phyloP scores from a whole-genome alignment of 2,797 vertebrate species.

The Acridotheres tristis region DNA sequence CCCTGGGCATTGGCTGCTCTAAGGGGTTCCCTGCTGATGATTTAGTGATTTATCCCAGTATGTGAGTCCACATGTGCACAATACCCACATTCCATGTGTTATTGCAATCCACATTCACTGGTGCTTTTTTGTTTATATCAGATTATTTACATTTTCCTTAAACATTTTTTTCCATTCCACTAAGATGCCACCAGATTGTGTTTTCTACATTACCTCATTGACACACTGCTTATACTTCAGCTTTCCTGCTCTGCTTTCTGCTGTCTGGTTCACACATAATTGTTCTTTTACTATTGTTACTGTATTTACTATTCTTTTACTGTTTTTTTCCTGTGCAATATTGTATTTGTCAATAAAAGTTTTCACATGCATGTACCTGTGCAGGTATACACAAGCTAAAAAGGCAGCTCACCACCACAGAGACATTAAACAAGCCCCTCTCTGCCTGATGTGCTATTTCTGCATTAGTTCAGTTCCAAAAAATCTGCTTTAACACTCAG shows the following conservation, averaged over 20 bases:
- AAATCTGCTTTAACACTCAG: neutral
- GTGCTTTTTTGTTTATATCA: neutral
- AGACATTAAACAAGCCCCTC: neutral
- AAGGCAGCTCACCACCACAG: neutral
- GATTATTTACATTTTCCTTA: neutral
- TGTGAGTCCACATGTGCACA: neutral
- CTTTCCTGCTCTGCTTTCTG: neutral
- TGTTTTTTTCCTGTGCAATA: neutral
- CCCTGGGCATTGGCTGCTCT: neutral
- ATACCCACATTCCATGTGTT: neutral
- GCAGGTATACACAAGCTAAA: neutral
- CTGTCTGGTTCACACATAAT: neutral
- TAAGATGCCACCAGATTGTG: neutral
- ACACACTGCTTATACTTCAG: neutral
- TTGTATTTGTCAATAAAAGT: neutral
- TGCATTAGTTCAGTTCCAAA: neutral
- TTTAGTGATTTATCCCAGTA: neutral
- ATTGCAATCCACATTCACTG: neutral
- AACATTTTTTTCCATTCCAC: neutral
- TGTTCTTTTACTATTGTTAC: neutral
- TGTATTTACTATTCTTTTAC: neutral
- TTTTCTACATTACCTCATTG: neutral
- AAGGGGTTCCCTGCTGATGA: neutral
- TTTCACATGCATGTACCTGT: neutral
- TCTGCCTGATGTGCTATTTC: neutral